Conservation (phyloP, 2,888 invertebrate species). For the Formica aserva region DNA sequence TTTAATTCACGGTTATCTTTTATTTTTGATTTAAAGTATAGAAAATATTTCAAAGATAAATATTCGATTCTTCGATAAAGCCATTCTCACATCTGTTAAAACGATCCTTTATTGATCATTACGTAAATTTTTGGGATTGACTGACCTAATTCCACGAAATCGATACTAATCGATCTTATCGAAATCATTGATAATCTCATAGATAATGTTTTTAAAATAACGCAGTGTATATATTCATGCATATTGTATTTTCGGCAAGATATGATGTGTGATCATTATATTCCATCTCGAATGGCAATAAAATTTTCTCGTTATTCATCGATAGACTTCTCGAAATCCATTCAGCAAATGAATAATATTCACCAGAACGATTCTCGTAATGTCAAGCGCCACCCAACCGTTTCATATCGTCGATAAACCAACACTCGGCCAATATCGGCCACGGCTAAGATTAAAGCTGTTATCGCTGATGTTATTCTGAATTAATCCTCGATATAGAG, state of each 20-base stretch:
- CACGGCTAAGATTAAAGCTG: slow-evolving; percentile 72
- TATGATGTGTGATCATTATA: neutral
- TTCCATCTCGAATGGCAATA: slow-evolving; percentile 24
- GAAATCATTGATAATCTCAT: slow-evolving; percentile 12
- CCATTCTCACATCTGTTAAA: neutral
- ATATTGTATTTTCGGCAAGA: slow-evolving; percentile 3
- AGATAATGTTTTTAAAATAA: slow-evolving; percentile 7
- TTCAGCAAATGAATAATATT: slow-evolving; percentile 52
- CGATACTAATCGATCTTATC: slow-evolving; percentile 19
- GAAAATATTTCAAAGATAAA: slow-evolving; percentile 1
- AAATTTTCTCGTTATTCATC: slow-evolving; percentile 30
- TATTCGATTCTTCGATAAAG: slow-evolving; percentile 25
- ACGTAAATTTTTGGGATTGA: neutral
- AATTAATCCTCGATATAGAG: slow-evolving; percentile 69
- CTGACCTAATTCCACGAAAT: neutral
- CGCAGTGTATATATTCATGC: neutral
- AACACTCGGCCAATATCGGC: slow-evolving; percentile 65
- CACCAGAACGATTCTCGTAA: slow-evolving; percentile 49
- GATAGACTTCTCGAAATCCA: slow-evolving; percentile 37
- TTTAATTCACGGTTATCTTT: slow-evolving; percentile 12
- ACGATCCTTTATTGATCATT: neutral
- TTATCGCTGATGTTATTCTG: slow-evolving; percentile 72
- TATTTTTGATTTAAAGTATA: slow-evolving; percentile 18
- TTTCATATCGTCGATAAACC: slow-evolving; percentile 60
- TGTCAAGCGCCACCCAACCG: slow-evolving; percentile 57